Conservation (phyloP, 2,888 invertebrate genomes). For the Teleogryllus oceanicus region DNA sequence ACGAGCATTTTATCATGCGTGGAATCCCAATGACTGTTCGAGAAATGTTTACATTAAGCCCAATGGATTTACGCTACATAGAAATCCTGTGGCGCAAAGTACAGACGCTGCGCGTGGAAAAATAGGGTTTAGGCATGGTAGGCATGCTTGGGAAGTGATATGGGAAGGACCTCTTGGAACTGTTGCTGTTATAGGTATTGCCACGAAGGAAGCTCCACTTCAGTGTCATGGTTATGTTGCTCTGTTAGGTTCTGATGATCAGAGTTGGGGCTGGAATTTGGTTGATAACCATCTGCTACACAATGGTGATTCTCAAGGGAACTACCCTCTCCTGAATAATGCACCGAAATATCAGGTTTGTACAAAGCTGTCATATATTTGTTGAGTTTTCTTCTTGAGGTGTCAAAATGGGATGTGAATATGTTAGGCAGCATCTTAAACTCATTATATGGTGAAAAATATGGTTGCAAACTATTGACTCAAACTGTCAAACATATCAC, state of each 20-base stretch:
- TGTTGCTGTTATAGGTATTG: conserved; percentile 94
- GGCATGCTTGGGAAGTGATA: conserved; percentile 97
- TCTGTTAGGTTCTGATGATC: conserved; percentile 89
- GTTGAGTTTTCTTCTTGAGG: too few relatives aligned
- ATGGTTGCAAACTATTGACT: too few relatives aligned
- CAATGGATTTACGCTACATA: conserved; percentile 95
- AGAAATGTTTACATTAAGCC: conserved; percentile 94
- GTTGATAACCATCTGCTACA: conserved; percentile 96
- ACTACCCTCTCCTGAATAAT: conserved; percentile 90
- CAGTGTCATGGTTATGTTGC: conserved; percentile 96
- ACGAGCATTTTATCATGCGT: conserved; percentile 88
- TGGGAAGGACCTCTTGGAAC: conserved; percentile 99
- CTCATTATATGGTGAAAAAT: too few relatives aligned
- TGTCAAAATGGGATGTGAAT: too few relatives aligned
- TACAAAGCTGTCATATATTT: not conserved
- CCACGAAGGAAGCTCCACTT: conserved; percentile 88
- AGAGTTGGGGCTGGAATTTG: conserved; percentile 99
- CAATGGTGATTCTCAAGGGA: conserved; percentile 92
- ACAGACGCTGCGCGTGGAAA: conserved; percentile 92
- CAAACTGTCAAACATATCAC: too few relatives aligned
- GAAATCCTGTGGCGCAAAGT: conserved; percentile 97
- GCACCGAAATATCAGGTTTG: conserved; percentile 87
- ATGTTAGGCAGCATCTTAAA: too few relatives aligned
- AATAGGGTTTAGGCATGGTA: conserved; percentile 84
- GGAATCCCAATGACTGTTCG: conserved; percentile 97